Conservation (phyloP, 2,113 vertebrate genomes). For the Gavia stellata region DNA sequence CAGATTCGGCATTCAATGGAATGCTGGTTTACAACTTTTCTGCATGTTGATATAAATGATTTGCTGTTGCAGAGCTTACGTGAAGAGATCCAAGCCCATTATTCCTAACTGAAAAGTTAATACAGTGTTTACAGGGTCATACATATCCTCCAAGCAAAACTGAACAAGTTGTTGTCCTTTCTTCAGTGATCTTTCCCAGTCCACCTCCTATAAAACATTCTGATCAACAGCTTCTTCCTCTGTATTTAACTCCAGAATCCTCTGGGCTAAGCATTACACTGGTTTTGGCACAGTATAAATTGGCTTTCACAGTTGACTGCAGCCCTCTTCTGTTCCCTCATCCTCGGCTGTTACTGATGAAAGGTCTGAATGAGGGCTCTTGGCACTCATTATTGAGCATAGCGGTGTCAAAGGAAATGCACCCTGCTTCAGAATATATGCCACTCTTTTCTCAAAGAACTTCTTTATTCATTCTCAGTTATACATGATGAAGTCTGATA, state of each 20-base stretch:
- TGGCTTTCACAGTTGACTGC: constrained; percentile 31
- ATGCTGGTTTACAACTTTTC: neutral
- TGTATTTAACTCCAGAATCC: constrained; percentile 32
- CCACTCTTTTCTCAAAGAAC: neutral
- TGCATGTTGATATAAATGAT: neutral
- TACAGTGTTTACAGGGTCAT: neutral
- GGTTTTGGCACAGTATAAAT: constrained; percentile 61
- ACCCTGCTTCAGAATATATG: neutral
- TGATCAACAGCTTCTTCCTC: constrained; percentile 30
- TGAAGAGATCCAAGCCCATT: neutral
- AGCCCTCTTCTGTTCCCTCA: constrained; percentile 5
- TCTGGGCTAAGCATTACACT: neutral
- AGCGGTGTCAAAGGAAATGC: neutral
- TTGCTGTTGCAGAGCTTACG: neutral
- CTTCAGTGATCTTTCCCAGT: neutral
- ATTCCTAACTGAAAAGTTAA: neutral
- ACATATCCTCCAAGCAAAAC: neutral
- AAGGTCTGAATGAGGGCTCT: constrained; percentile 8
- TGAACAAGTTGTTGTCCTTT: neutral
- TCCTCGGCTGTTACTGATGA: constrained; percentile 6
- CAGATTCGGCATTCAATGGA: neutral
- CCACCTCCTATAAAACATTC: neutral
- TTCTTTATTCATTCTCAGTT: neutral
- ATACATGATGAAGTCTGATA: neutral
- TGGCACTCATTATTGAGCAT: neutral